Conservation (phyloP, 2,113 vertebrate species). For the Mus spicilegus region DNA sequence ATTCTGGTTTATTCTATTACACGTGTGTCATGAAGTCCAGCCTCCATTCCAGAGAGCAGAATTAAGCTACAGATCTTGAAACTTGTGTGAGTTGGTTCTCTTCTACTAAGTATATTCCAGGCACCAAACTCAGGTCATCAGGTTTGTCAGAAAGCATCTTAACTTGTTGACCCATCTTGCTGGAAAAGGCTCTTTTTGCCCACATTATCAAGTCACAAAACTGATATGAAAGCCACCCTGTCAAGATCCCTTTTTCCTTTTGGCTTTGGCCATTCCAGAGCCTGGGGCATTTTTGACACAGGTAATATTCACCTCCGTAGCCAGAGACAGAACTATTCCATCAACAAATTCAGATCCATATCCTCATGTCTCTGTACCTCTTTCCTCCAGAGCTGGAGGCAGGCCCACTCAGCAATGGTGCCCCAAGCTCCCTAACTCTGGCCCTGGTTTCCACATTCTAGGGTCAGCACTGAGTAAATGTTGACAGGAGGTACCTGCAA, state of each 20-base stretch:
- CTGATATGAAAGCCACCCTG: neutral
- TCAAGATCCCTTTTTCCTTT: neutral
- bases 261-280: neutral
- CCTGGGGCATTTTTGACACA: neutral
- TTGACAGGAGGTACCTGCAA: neutral
- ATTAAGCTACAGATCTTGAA: neutral
- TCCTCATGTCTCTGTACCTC: neutral
- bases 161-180: neutral
- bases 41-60: neutral
- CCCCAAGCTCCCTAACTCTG: neutral
- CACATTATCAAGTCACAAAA: neutral
- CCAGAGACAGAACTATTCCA: neutral
- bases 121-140: neutral
- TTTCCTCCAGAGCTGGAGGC: neutral
- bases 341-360: neutral
- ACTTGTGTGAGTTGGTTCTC: neutral
- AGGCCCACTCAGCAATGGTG: neutral
- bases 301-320: neutral
- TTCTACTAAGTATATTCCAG: neutral
- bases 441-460: neutral
- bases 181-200: neutral
- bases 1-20: neutral
- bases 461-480: neutral
- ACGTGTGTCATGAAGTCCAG: neutral
- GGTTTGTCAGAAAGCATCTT: neutral